phyloP scores from a whole-genome alignment of 2,888 invertebrate genomes.

The Fragum sueziense region DNA sequence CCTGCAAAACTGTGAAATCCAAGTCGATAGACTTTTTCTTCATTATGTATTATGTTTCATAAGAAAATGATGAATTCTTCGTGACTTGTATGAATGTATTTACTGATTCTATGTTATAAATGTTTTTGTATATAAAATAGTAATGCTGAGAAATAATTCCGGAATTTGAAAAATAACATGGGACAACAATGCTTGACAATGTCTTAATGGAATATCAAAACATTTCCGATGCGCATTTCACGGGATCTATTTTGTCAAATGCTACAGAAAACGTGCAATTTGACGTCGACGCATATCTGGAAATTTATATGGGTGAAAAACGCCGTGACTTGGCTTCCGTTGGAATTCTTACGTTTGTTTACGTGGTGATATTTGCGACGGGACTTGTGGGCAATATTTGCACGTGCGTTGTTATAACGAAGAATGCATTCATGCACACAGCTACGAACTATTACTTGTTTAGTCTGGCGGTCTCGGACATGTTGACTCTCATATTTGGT shows the following conservation, averaged over 20 bases:
- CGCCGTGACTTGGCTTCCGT: slow-evolving; percentile 70
- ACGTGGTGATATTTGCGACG: slow-evolving; percentile 88
- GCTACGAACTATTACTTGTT: slow-evolving; percentile 96
- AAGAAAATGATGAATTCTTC: background rate
- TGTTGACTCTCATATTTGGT: slow-evolving; percentile 90
- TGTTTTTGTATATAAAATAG: background rate
- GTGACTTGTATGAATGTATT: background rate
- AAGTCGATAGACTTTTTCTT: background rate
- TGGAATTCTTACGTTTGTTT: slow-evolving; percentile 81
- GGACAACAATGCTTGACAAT: background rate
- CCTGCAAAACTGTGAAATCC: background rate
- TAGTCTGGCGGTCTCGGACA: slow-evolving; percentile 93
- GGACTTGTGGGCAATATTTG: slow-evolving; percentile 92
- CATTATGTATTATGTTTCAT: background rate
- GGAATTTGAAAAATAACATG: background rate
- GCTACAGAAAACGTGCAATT: background rate
- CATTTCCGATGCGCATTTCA: background rate
- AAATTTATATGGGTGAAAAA: slow-evolving; percentile 66
- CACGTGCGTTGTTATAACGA: slow-evolving; percentile 92
- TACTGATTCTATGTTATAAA: background rate
- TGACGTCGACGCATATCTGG: slow-evolving; percentile 22
- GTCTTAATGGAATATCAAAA: slow-evolving; percentile 10
- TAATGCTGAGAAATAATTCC: background rate
- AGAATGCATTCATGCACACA: slow-evolving; percentile 92
- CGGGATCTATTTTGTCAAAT: background rate